These are phyloP conservation scores for Corythaixoides concolor DNA, from an alignment of 2,113 vertebrate species.

Conservation along the genomic window DNA sequence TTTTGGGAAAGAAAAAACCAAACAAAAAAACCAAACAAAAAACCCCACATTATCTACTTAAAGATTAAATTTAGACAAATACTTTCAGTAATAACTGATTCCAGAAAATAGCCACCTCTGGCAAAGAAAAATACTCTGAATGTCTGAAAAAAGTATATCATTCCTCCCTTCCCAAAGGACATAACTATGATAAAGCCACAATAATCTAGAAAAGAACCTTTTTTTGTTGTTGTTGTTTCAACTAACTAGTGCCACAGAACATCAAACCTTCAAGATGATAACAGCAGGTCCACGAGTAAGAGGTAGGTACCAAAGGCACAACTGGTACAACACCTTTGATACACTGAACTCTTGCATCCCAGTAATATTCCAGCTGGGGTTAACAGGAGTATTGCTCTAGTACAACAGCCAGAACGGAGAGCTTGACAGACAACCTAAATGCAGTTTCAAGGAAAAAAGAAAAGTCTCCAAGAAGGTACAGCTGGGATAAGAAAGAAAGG, in stretches of 20 bases:
- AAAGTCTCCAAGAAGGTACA: neutral
- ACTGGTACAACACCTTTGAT: neutral
- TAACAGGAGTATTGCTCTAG: neutral
- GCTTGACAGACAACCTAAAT: neutral
- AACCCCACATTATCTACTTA: neutral
- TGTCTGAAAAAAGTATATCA: neutral
- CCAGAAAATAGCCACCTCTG: neutral
- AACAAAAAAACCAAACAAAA: neutral
- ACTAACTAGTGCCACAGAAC: neutral
- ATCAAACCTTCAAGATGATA: neutral
- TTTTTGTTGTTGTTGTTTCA: neutral
- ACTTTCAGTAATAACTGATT: neutral
- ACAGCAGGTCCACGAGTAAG: neutral
- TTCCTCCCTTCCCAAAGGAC: neutral
- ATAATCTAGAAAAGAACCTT: neutral
- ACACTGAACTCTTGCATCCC: neutral
- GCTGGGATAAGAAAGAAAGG: neutral
- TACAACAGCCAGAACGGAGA: neutral
- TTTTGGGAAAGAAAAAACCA: neutral
- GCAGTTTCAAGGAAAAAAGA: neutral
- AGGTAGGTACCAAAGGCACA: neutral
- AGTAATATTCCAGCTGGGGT: neutral
- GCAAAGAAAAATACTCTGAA: neutral
- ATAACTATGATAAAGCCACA: neutral
- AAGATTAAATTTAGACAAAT: neutral